Conservation (phyloP, 64 coral and sea anemone species). For the Actinia equina region DNA sequence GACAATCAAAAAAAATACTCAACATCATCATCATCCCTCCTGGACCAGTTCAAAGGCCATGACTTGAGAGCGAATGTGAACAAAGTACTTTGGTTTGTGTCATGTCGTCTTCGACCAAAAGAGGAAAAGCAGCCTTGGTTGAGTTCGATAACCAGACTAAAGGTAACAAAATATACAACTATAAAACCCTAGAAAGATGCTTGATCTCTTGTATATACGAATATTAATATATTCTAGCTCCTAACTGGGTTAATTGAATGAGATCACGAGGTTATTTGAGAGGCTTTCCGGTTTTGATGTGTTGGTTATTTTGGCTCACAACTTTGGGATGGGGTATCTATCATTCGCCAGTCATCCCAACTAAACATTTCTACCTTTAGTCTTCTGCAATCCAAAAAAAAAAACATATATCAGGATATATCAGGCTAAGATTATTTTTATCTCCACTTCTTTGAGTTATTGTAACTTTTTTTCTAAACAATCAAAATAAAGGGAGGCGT, state of each 20-base stretch:
- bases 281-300: constrained; percentile 35
- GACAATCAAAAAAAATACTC: not conserved
- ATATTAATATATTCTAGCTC: constrained; percentile 1
- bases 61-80: not conserved
- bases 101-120: constrained; percentile 23
- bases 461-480: not conserved
- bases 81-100: not conserved
- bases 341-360: not conserved
- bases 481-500: not conserved
- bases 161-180: constrained; percentile 8
- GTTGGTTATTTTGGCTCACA: not conserved
- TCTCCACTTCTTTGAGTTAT: not conserved
- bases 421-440: not conserved
- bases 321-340: constrained; percentile 1
- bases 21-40: not conserved
- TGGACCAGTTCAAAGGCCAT: not conserved
- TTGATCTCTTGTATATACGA: not conserved
- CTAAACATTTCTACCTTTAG: not conserved
- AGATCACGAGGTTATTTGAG: constrained; percentile 20
- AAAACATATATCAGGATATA: not conserved
- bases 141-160: constrained; percentile 61
- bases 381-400: not conserved
- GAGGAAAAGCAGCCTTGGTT: constrained; percentile 44
- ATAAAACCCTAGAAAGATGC: not conserved
- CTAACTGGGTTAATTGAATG: not conserved